A percentile compares a stretch with the other conserved stretches of the same genome.
These are phyloP conservation scores for Stegodyphus mimosarum DNA, from an alignment of 1,140 invertebrate species.

Conservation along the genomic window DNA sequence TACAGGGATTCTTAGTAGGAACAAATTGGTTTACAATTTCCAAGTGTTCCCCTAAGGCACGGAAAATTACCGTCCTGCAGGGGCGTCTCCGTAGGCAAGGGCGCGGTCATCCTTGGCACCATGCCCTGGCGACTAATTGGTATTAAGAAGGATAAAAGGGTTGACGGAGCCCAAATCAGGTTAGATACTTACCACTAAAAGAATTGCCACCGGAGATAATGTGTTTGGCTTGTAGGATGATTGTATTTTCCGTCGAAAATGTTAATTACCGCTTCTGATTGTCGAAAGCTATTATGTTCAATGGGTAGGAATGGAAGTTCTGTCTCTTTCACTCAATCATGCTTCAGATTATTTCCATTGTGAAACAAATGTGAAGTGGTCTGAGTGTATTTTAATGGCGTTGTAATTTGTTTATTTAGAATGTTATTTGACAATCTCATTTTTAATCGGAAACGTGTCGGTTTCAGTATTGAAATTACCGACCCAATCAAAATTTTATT, in stretches of 20 bases:
- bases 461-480: too few species aligned
- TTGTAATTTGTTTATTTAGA: neutral
- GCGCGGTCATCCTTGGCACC: conserved; percentile 11
- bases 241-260: neutral
- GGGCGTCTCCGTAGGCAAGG: neutral
- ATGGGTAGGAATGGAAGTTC: neutral
- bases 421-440: neutral
- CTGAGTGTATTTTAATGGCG: neutral
- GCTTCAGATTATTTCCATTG: neutral
- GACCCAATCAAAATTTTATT: too few species aligned
- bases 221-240: neutral
- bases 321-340: neutral
- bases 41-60: neutral
- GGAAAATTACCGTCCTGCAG: neutral
- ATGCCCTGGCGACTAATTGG: conserved; percentile 20
- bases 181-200: conserved; percentile 21
- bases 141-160: conserved; percentile 7
- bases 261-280: neutral
- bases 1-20: neutral
- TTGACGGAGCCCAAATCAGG: conserved; percentile 11
- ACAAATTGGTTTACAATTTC: neutral
- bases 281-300: neutral
- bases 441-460: too few species aligned
- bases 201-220: conserved; percentile 24
- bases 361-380: neutral